These are phyloP conservation scores for Perodicticus potto DNA, from an alignment of 2,797 vertebrate species.

Conservation along the genomic window DNA sequence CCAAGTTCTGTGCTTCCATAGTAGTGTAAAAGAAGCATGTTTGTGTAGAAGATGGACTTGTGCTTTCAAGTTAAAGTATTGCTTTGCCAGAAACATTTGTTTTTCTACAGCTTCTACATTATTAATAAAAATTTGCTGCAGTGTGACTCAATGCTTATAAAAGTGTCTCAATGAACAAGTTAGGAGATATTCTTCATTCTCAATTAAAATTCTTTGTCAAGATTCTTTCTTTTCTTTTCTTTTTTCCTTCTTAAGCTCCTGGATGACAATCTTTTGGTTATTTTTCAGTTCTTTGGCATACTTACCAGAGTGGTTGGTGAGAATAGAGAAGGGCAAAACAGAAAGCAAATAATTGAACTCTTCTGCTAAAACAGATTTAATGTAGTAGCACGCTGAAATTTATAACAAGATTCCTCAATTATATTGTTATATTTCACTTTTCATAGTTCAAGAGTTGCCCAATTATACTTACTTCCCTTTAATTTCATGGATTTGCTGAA, in stretches of 20 bases:
- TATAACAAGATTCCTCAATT: not conserved
- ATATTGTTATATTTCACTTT: not conserved
- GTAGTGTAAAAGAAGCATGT: not conserved
- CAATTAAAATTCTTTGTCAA: not conserved
- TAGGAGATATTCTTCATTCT: not conserved
- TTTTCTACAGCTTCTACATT: constrained; percentile 36
- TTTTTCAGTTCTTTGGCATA: not conserved
- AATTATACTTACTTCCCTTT: constrained; percentile 4
- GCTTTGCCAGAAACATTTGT: constrained; percentile 45
- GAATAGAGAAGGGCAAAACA: not conserved
- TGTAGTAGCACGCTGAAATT: not conserved
- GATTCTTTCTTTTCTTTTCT: constrained; percentile 25
- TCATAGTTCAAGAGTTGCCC: not conserved
- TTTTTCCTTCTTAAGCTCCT: not conserved
- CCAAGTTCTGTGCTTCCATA: not conserved
- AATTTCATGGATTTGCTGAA: constrained; percentile 2
- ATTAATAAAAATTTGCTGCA: constrained; percentile 49
- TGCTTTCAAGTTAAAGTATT: constrained; percentile 46
- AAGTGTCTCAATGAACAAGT: not conserved
- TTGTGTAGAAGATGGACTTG: not conserved
- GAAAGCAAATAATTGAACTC: not conserved
- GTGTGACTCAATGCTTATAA: not conserved
- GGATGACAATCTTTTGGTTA: not conserved
- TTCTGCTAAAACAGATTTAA: not conserved
- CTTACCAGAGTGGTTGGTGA: not conserved